phyloP scores from a whole-genome alignment of 2,797 vertebrate genomes.

The Myoxocephalus aenaeus region DNA sequence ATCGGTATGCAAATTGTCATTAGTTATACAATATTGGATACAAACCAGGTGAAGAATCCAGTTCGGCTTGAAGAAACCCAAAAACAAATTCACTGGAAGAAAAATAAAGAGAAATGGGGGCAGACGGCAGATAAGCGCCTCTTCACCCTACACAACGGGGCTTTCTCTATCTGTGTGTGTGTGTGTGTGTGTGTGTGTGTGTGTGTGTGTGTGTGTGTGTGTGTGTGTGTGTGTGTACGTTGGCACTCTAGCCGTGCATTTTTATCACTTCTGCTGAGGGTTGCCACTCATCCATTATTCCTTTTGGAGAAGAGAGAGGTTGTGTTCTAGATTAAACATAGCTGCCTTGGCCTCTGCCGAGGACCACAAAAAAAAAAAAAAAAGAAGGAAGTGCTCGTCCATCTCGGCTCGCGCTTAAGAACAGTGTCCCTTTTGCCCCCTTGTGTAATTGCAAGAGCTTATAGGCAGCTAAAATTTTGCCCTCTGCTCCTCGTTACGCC shows the following conservation, averaged over 20 bases:
- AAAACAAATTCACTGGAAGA: slow-evolving; percentile 26
- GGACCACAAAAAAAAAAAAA: slow-evolving; percentile 35
- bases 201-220: slow-evolving; percentile 13
- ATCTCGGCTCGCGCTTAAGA: slow-evolving; percentile 60
- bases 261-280: slow-evolving; percentile 50
- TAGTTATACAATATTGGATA: not conserved
- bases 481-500: slow-evolving; percentile 79
- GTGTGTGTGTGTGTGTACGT: slow-evolving; percentile 17
- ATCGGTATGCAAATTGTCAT: slow-evolving; percentile 6
- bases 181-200: not conserved
- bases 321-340: slow-evolving; percentile 59
- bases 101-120: slow-evolving; percentile 29
- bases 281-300: slow-evolving; percentile 65
- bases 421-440: slow-evolving; percentile 73
- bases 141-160: slow-evolving; percentile 33
- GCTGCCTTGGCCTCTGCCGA: slow-evolving; percentile 48
- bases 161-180: slow-evolving; percentile 30
- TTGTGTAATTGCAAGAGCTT: slow-evolving; percentile 78
- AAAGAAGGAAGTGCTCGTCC: slow-evolving; percentile 36
- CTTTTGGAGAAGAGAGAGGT: slow-evolving; percentile 53
- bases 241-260: slow-evolving; percentile 41
- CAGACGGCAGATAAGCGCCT: slow-evolving; percentile 44
- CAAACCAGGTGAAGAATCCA: not conserved
- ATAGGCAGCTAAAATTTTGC: slow-evolving; percentile 78
- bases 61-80: not conserved